Conservation (phyloP, 2,888 invertebrate species). For the Agrotis ipsilon region DNA sequence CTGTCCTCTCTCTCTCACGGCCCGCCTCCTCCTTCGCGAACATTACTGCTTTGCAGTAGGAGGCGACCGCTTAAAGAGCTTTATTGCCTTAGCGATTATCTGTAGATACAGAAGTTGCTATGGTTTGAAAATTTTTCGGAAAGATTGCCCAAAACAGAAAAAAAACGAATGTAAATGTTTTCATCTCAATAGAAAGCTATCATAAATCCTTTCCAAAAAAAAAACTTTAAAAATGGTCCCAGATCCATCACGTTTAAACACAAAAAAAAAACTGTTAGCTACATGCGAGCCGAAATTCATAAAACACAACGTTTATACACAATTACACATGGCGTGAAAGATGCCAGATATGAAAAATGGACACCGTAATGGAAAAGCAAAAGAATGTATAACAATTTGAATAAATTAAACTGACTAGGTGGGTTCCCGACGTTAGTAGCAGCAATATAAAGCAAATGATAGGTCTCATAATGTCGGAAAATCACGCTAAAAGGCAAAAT, state of each 20-base stretch:
- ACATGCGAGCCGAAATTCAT: slow-evolving; percentile 6
- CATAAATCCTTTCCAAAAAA: background rate
- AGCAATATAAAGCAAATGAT: too few relatives aligned
- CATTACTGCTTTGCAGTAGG: too few relatives aligned
- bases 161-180: too few relatives aligned
- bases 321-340: slow-evolving; percentile 55
- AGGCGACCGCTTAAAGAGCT: too few relatives aligned
- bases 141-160: too few relatives aligned
- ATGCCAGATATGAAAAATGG: slow-evolving; percentile 58
- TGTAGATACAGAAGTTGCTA: too few relatives aligned
- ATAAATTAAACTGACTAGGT: slow-evolving; percentile 33
- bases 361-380: slow-evolving; percentile 50
- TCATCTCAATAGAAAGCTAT: background rate
- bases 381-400: slow-evolving; percentile 32
- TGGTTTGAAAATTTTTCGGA: too few relatives aligned
- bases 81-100: too few relatives aligned
- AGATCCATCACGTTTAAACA: slow-evolving; percentile 11
- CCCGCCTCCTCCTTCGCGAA: too few relatives aligned
- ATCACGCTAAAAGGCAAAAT: background rate
- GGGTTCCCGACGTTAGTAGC: slow-evolving; percentile 14
- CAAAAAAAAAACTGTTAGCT: slow-evolving; percentile 2
- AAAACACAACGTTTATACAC: slow-evolving; percentile 33
- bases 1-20: too few relatives aligned
- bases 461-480: background rate
- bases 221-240: background rate